Evolutionary conservation across 2,888 invertebrate genomes (phyloP), one percentile per base, ranked within the genome.

Genomic region (Hermaeophaga mercurialis): DNA sequence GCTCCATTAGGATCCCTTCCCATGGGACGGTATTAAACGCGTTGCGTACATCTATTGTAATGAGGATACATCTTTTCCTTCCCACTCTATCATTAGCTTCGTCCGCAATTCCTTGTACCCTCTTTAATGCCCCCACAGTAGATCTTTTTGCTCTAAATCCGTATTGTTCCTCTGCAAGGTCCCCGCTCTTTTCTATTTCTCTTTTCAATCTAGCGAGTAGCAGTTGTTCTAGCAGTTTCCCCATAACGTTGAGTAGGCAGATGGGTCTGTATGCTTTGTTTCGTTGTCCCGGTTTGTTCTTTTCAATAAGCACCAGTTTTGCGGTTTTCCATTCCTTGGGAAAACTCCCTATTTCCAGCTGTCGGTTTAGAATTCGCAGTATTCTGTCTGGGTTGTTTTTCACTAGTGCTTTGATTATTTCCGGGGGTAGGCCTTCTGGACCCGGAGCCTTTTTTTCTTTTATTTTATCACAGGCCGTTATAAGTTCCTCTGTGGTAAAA

Each of bases 371-470:
- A 7, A 34, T 22, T 1, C 33, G 18, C 12, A 45, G 31, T 4
- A 44, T 8, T 1, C 14, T 12, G 5, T 14, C 11, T 1, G 28
- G 17, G 17, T 7, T 12, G 7, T 8, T 28, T 7, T 11, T 17
- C 7, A 17, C 33, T n/a, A 12, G 8, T 2, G 14, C 8, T 19
- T 43, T 38, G 2, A 41, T 33, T 8, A 28, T 15, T 2, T 55
- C 34, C 3, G 48, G 33, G 8, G 47, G 48, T 38, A 55, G 36
- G 4, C 33, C 24, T 14, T 49, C 48, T 11, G 31, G 26, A 6
- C 55, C 43, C 19, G 55, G 22, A 1, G 48, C 43, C 33, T 55
- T 55, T 4, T 22, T 33, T 19, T 17, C n/a, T 28, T 55, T 55
- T 2, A 48, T 48, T 3, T 11, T n/a, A 3, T 43, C 28, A 12